Base-by-base conservation (phyloP, 2,888 invertebrate species). In the Netelia virgata region DNA sequence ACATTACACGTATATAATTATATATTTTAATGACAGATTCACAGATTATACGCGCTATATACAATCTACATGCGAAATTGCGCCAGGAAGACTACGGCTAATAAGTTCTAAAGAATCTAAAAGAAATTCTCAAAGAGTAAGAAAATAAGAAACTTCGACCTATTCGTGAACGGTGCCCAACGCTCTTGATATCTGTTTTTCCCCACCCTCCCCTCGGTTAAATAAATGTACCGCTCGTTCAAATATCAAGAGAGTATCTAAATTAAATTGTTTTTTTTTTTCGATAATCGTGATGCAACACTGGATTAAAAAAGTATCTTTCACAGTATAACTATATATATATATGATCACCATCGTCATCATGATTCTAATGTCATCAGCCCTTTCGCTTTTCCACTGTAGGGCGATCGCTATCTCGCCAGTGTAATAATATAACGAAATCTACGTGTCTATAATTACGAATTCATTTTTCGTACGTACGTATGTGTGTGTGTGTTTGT, bases 41-140 rank as follows among this genome's bases (percentile, higher is more conserved):
- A 84, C 82, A 81, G 61, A 64, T 78, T 75, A 74, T 84, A 82
- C 82, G 78, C 70, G 43, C 84, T 82, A 84, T 84, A 55, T 82
- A 84, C 84, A 84, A 73, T 84, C 82, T 84, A 84, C 74, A 72
- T n/a, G 70, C 78, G 59, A 78, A 78, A 74, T 84, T 84, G 74
- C 74, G 74, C 47, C 64, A 20, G 84, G 84, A 84, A 84, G 84
- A 82, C 84, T 84, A 84, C 69, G n/a, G 55, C 84, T 82, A 70
- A 70, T 64, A 75, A 36, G 36, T 70, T 72, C 69, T 73, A 64
- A 76, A 28, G 72, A 55, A 55, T 18, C 72, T 64, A 47, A 47
- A 47, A 47, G 36, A 20, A 36, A 36, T 36, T 36, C 36, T 36
- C 5, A 36, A 36, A 6, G 36, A 36, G 36, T 36, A 36, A 36